These are phyloP conservation scores for Neodiprion pinetum DNA, from an alignment of 1,140 invertebrate genomes.

Conservation along the genomic window DNA sequence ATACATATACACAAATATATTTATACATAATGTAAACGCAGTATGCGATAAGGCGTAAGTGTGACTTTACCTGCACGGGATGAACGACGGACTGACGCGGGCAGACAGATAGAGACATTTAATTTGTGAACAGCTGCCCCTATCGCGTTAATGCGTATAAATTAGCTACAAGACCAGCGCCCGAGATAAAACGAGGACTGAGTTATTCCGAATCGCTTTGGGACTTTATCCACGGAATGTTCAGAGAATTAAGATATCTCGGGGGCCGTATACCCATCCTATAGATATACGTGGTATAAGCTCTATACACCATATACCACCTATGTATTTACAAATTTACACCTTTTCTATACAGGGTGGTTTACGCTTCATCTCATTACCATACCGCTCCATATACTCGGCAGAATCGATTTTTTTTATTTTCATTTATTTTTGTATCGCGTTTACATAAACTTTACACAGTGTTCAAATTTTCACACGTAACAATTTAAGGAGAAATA, in stretches of 20 bases:
- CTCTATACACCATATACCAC: neutral
- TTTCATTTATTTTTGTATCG: too few relatives aligned
- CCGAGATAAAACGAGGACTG: slow-evolving; percentile 42
- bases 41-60: too few relatives aligned
- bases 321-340: too few relatives aligned
- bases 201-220: slow-evolving; percentile 25
- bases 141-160: slow-evolving; percentile 53
- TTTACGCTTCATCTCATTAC: too few relatives aligned
- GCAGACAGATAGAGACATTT: slow-evolving; percentile 46
- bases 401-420: too few relatives aligned
- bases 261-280: neutral
- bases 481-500: too few relatives aligned
- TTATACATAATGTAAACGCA: too few relatives aligned
- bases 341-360: too few relatives aligned
- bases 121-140: slow-evolving; percentile 50
- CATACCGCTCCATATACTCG: too few relatives aligned
- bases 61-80: neutral
- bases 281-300: neutral
- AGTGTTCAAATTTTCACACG: too few relatives aligned
- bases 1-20: too few relatives aligned
- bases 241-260: slow-evolving; percentile 48
- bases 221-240: slow-evolving; percentile 35
- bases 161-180: slow-evolving; percentile 48
- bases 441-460: too few relatives aligned
- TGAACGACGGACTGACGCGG: slow-evolving; percentile 13